Base-by-base conservation (phyloP, 2,113 vertebrate species). In the Ceuthmochares aereus region DNA sequence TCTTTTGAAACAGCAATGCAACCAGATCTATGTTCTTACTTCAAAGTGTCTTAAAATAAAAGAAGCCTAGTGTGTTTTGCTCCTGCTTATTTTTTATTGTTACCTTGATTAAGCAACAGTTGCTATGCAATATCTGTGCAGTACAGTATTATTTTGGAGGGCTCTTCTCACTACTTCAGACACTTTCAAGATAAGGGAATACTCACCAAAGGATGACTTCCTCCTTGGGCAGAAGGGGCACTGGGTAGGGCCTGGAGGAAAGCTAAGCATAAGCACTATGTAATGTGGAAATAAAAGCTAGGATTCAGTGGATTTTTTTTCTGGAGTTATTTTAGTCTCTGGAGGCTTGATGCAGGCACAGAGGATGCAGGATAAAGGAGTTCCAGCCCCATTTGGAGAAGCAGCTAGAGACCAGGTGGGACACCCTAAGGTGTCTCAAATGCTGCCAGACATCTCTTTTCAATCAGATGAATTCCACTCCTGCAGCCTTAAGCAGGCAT, bases 211-310 rank as follows among this genome's bases (percentile, higher is more conserved):
- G 23, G 12, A 42, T 12, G 11, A 21, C 21, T 20, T 30, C 20
- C 29, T 47, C n/a, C 36, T 8, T 25, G 15, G 20, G 40, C 11
- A 49, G 29, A 5, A 0, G 2, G 6, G 17, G 17, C 14, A 52
- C 58, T 1, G 0, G 5, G 18, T 9, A 12, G 4, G 12, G 8
- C 13, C n/a, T 6, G 2, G 40, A 45, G 20, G 49, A 90, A 73
- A 60, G 23, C 16, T 49, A 34, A 40, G 21, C 25, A 64, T 27
- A 49, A 69, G 14, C 8, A 36, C 29, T 68, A 1, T 7, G 16
- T 36, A 34, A 42, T 12, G 5, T 55, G 51, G 22, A 63, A 79
- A 66, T 54, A 79, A 78, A 73, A 51, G 27, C 21, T 60, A n/a
- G 4, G 10, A 60, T 60, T 64, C 26, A 26, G 19, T 26, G 18